These are phyloP conservation scores for Mimachlamys varia DNA, from an alignment of 2,888 invertebrate genomes.

Conservation along the genomic window DNA sequence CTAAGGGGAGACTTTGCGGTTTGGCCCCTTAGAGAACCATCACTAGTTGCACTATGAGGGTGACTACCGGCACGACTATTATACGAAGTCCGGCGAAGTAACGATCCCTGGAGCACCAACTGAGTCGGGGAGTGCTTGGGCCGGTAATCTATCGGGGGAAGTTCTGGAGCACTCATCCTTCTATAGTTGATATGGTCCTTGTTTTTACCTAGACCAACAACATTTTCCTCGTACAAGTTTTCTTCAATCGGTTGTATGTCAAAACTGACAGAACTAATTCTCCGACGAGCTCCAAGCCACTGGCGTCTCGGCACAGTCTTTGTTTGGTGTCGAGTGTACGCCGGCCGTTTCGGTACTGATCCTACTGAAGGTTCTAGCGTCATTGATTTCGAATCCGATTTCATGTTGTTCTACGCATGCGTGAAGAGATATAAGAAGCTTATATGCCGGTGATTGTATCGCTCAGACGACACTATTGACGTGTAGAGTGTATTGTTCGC, in stretches of 20 bases:
- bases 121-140: slow-evolving; percentile 43
- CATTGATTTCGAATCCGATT: slow-evolving; percentile 51
- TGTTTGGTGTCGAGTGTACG: slow-evolving; percentile 46
- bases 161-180: slow-evolving; percentile 68
- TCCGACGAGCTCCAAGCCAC: slow-evolving; percentile 42
- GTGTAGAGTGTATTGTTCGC: slow-evolving; percentile 2
- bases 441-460: slow-evolving; percentile 38
- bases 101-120: slow-evolving; percentile 20
- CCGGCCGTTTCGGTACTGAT: slow-evolving; percentile 50
- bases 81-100: slow-evolving; percentile 1
- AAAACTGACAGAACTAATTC: slow-evolving; percentile 48
- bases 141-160: slow-evolving; percentile 60
- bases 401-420: slow-evolving; percentile 50
- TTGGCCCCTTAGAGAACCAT: slow-evolving; percentile 47
- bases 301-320: slow-evolving; percentile 50
- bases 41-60: slow-evolving; percentile 48
- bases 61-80: slow-evolving; percentile 45
- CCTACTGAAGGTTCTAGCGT: slow-evolving; percentile 46
- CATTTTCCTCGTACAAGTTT: slow-evolving; percentile 32
- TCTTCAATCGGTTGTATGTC: slow-evolving; percentile 50
- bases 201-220: not conserved
- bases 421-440: slow-evolving; percentile 48
- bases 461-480: not conserved
- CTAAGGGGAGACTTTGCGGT: slow-evolving; percentile 47
- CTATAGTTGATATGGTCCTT: slow-evolving; percentile 42